Conservation (phyloP, 2,113 vertebrate genomes). For the Fukomys damarensis region DNA sequence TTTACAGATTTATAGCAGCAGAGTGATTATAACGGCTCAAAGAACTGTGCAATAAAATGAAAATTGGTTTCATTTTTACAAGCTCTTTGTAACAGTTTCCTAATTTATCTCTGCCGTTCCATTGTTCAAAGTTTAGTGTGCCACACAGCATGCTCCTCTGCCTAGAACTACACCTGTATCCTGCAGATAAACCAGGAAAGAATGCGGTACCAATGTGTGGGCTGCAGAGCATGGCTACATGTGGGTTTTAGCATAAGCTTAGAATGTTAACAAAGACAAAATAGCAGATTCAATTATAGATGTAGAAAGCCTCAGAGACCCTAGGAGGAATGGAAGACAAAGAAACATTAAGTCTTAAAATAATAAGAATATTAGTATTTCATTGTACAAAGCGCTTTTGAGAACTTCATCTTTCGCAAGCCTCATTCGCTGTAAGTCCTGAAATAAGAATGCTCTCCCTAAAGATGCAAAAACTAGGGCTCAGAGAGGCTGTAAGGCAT, state of each 20-base stretch:
- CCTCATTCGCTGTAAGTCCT: slow-evolving; percentile 21
- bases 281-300: slow-evolving; percentile 73
- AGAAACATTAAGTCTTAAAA: slow-evolving; percentile 54
- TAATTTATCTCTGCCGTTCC: slow-evolving; percentile 55
- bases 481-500: neutral
- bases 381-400: slow-evolving; percentile 38
- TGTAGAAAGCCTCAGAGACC: slow-evolving; percentile 60
- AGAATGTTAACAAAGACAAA: slow-evolving; percentile 70
- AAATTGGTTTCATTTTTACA: neutral
- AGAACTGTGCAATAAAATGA: slow-evolving; percentile 40
- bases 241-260: slow-evolving; percentile 59
- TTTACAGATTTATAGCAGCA: neutral
- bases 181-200: slow-evolving; percentile 63
- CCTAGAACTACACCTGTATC: neutral
- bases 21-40: neutral
- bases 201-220: neutral
- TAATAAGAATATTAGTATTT: slow-evolving; percentile 60
- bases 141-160: neutral
- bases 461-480: neutral
- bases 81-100: slow-evolving; percentile 5
- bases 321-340: slow-evolving; percentile 34
- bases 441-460: slow-evolving; percentile 48
- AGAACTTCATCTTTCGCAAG: slow-evolving; percentile 64
- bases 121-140: neutral
- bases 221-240: slow-evolving; percentile 54